Conservation (phyloP, 2,888 invertebrate genomes). For the Synergus laeviventris region DNA sequence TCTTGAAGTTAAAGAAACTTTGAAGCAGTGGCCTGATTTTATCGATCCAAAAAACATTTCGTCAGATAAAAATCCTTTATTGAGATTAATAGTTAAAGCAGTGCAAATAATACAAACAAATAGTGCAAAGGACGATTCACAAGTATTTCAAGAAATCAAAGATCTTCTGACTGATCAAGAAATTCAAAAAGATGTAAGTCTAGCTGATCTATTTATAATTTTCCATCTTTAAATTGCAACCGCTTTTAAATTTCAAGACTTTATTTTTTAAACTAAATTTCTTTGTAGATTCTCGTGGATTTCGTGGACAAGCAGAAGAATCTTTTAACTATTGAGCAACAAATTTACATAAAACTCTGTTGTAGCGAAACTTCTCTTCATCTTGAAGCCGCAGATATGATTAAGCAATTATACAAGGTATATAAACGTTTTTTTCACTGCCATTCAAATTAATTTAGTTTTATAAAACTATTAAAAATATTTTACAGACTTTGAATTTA, state of each 20-base stretch:
- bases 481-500: slow-evolving; percentile 60
- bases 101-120: slow-evolving; percentile 53
- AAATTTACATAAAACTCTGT: slow-evolving; percentile 65
- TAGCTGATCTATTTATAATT: background rate
- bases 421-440: slow-evolving; percentile 1
- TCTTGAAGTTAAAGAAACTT: slow-evolving; percentile 60
- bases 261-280: slow-evolving; percentile 27
- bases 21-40: slow-evolving; percentile 64
- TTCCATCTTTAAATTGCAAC: background rate
- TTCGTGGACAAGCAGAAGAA: slow-evolving; percentile 60
- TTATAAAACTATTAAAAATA: background rate
- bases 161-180: slow-evolving; percentile 61
- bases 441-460: background rate
- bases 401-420: slow-evolving; percentile 67
- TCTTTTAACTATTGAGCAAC: slow-evolving; percentile 60
- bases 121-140: slow-evolving; percentile 54
- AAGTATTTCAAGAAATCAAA: slow-evolving; percentile 65
- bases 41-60: slow-evolving; percentile 56
- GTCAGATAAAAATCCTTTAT: slow-evolving; percentile 61
- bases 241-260: slow-evolving; percentile 22
- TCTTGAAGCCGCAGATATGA: slow-evolving; percentile 64
- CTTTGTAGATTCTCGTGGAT: slow-evolving; percentile 60
- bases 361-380: slow-evolving; percentile 61
- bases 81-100: slow-evolving; percentile 59
- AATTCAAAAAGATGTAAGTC: slow-evolving; percentile 59